Evolutionary conservation across 2,113 vertebrate genomes (phyloP).

Genomic region (Odontesthes bonariensis): DNA sequence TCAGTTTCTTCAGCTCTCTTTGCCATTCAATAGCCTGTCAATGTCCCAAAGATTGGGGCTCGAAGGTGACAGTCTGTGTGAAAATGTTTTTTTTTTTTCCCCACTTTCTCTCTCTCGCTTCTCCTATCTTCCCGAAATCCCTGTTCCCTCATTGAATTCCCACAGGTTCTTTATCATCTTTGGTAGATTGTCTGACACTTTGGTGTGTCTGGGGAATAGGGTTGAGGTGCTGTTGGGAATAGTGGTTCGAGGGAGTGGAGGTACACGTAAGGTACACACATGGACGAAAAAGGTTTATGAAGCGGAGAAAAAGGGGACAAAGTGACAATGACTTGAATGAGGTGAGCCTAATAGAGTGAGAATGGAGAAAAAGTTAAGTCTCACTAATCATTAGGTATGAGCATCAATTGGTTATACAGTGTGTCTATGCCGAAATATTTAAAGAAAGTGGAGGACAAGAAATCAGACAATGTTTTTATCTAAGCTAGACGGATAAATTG

Average conservation of each 20-base stretch:
- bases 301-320: conserved; percentile 36
- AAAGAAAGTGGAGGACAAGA: conserved; percentile 42
- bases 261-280: conserved; percentile 39
- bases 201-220: conserved; percentile 77
- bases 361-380: conserved; percentile 33
- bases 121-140: conserved; percentile 50
- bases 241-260: conserved; percentile 15
- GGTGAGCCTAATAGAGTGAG: conserved; percentile 41
- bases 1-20: conserved; percentile 38
- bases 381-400: conserved; percentile 40
- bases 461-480: conserved; percentile 36
- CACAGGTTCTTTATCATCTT: conserved; percentile 83
- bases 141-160: conserved; percentile 65
- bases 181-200: conserved; percentile 86
- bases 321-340: conserved; percentile 44
- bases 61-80: conserved; percentile 34
- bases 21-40: conserved; percentile 47
- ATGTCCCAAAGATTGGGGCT: conserved; percentile 32
- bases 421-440: conserved; percentile 6
- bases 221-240: conserved; percentile 25
- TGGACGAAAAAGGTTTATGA: conserved; percentile 36
- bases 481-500: conserved; percentile 27
- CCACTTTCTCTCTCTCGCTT: conserved; percentile 27
- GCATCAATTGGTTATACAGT: conserved; percentile 46
- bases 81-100: conserved; percentile 12